These are phyloP conservation scores for Cherax quadricarinatus DNA, from an alignment of 1,140 invertebrate species.

Conservation along the genomic window DNA sequence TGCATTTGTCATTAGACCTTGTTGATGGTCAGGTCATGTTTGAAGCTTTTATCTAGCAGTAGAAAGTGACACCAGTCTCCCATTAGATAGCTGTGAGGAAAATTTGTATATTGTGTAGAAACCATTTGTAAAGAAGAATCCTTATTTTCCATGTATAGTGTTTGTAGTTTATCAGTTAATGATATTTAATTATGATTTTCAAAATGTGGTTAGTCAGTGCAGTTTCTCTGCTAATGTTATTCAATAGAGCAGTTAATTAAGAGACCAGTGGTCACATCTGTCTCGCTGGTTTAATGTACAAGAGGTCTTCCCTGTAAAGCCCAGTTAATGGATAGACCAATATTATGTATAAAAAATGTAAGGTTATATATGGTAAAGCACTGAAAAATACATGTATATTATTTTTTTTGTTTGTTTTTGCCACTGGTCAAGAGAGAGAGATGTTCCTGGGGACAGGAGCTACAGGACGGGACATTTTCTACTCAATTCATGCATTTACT, in stretches of 20 bases:
- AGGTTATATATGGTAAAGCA: neutral
- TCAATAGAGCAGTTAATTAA: conserved; percentile 49
- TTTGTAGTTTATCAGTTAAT: conserved; percentile 59
- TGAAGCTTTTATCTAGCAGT: conserved; percentile 66
- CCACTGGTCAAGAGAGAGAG: conserved; percentile 13
- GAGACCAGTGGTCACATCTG: conserved; percentile 22
- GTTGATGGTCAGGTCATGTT: conserved; percentile 50
- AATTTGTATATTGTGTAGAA: conserved; percentile 68
- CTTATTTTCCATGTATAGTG: conserved; percentile 64
- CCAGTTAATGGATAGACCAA: neutral
- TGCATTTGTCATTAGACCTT: conserved; percentile 65
- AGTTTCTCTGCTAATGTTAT: conserved; percentile 48
- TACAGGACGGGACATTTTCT: neutral
- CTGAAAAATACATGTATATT: neutral
- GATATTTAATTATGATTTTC: conserved; percentile 37
- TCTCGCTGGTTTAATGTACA: conserved; percentile 1
- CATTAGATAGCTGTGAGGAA: conserved; percentile 67
- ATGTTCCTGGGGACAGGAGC: neutral
- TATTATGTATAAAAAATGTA: neutral
- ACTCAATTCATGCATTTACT: too few relatives aligned
- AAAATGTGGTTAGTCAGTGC: conserved; percentile 51
- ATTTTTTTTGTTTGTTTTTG: neutral
- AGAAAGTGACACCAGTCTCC: conserved; percentile 58
- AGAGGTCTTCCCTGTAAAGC: conserved; percentile 25
- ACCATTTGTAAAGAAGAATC: conserved; percentile 56